These are phyloP conservation scores for Meliscaeva auricollis DNA, from an alignment of 2,888 invertebrate genomes.

Conservation along the genomic window DNA sequence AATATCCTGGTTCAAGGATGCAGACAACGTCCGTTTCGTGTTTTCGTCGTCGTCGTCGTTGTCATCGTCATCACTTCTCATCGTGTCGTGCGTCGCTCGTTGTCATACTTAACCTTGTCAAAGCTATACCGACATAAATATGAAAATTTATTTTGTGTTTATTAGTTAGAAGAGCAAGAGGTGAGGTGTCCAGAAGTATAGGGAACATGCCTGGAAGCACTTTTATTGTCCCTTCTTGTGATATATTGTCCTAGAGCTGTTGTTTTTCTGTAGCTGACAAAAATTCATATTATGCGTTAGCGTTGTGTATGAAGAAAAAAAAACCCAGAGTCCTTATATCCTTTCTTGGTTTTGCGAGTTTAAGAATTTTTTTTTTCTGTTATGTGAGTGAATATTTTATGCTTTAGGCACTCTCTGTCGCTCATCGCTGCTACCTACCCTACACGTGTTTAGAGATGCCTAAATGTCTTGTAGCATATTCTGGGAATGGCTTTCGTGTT, in stretches of 20 bases:
- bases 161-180: constrained; percentile 20
- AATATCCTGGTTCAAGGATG: constrained; percentile 42
- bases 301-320: background rate
- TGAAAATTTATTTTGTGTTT: constrained; percentile 61
- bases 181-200: constrained; percentile 37
- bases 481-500: constrained; percentile 24
- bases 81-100: background rate
- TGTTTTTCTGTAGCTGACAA: constrained; percentile 28
- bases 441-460: constrained; percentile 25
- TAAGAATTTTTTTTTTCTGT: constrained; percentile 7
- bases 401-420: constrained; percentile 21
- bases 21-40: constrained; percentile 42
- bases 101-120: constrained; percentile 16
- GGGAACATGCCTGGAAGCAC: constrained; percentile 30
- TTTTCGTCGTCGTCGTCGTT: no score
- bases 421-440: background rate
- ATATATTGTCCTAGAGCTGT: constrained; percentile 19
- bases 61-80: background rate
- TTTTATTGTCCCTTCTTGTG: constrained; percentile 38
- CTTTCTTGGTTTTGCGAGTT: background rate
- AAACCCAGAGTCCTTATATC: constrained; percentile 8
- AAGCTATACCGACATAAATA: constrained; percentile 59
- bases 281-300: constrained; percentile 14
- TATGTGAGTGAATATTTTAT: constrained; percentile 53
- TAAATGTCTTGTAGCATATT: constrained; percentile 40